These are phyloP conservation scores for Cathartes aura DNA, from an alignment of 2,113 vertebrate genomes.

Conservation along the genomic window DNA sequence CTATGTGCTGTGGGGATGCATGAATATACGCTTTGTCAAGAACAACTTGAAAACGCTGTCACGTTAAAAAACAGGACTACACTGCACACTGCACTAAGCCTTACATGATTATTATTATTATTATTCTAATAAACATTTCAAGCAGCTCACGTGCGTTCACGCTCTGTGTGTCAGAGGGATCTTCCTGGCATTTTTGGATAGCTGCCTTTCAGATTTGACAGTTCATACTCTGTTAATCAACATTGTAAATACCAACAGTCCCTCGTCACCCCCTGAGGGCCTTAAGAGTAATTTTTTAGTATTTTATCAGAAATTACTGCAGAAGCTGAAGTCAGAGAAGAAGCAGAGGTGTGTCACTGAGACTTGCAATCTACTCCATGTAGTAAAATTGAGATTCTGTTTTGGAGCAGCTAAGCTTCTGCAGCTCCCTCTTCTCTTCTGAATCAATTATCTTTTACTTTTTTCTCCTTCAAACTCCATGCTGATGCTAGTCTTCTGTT, in stretches of 20 bases:
- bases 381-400: not conserved
- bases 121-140: not conserved
- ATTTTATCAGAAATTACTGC: not conserved
- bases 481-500: not conserved
- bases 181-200: not conserved
- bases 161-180: not conserved
- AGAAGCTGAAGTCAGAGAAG: not conserved
- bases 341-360: not conserved
- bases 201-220: conserved; percentile 4
- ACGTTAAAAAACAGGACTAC: not conserved
- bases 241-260: not conserved
- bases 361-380: not conserved
- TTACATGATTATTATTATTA: not conserved
- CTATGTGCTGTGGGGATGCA: not conserved
- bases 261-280: not conserved
- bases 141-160: not conserved
- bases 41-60: not conserved
- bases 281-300: not conserved
- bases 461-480: not conserved
- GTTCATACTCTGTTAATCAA: conserved; percentile 22
- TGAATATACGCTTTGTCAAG: not conserved
- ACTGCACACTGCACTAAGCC: not conserved
- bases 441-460: not conserved
- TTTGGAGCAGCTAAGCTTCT: not conserved
- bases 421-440: not conserved